These are phyloP conservation scores for Poeciliopsis turrubarensis DNA, from an alignment of 2,113 vertebrate genomes.

Conservation along the genomic window DNA sequence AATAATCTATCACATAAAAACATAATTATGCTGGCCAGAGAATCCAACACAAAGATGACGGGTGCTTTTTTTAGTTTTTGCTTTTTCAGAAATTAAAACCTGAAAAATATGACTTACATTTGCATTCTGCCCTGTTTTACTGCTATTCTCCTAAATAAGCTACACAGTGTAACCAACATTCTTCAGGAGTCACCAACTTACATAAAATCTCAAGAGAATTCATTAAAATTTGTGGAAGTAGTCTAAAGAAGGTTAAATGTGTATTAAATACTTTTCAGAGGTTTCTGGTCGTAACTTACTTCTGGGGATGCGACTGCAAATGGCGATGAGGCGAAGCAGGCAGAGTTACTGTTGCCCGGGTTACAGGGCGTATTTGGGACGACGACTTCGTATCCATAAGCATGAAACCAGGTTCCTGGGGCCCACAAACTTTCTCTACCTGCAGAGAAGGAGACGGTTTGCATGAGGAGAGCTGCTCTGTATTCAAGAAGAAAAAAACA, in stretches of 20 bases:
- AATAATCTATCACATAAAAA: too few species aligned
- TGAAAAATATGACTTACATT: too few species aligned
- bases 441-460: constrained; percentile 65
- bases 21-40: too few species aligned
- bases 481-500: not conserved
- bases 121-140: too few species aligned
- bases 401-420: constrained; percentile 56
- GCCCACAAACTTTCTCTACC: constrained; percentile 90
- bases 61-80: too few species aligned
- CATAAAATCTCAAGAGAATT: too few species aligned
- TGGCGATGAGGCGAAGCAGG: constrained; percentile 15
- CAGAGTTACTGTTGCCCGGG: constrained; percentile 15
- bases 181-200: not conserved
- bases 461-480: not conserved
- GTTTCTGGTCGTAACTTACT: constrained; percentile 37
- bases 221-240: too few species aligned
- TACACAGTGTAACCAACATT: too few species aligned
- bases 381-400: constrained; percentile 8
- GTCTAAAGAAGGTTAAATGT: too few species aligned
- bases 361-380: not conserved
- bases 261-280: not conserved
- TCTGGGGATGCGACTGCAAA: constrained; percentile 46
- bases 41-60: too few species aligned
- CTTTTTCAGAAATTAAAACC: too few species aligned
- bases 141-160: too few species aligned